These are phyloP conservation scores for Aporrectodea caliginosa DNA, from an alignment of 1,140 invertebrate species.

Conservation along the genomic window DNA sequence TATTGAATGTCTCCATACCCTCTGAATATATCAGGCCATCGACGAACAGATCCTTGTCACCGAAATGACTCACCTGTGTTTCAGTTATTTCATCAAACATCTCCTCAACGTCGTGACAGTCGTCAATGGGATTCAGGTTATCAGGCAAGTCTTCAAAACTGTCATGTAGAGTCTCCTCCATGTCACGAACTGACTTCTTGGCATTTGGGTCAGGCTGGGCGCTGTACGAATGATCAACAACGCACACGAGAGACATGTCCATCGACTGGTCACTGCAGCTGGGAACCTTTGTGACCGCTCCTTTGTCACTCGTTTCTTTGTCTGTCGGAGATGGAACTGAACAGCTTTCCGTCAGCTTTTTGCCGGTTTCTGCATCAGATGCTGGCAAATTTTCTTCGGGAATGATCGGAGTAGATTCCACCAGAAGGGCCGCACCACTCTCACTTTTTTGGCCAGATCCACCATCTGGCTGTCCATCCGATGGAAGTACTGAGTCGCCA, in stretches of 20 bases:
- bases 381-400: too few species aligned
- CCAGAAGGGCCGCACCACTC: too few species aligned
- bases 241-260: background rate
- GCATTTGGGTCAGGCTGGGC: background rate
- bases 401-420: too few species aligned
- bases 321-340: background rate
- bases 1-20: too few species aligned
- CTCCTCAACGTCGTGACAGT: background rate
- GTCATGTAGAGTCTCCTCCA: background rate
- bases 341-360: background rate
- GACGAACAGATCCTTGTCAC: background rate
- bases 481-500: background rate
- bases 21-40: background rate
- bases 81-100: background rate
- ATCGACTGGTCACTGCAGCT: background rate
- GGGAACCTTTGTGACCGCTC: background rate
- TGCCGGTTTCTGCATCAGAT: background rate
- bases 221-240: background rate
- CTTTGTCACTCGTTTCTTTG: background rate
- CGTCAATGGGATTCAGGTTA: background rate
- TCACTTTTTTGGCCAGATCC: too few species aligned
- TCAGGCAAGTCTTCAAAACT: background rate
- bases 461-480: background rate
- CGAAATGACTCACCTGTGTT: background rate
- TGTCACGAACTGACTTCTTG: background rate